Evolutionary conservation across 2,113 vertebrate species (phyloP), one percentile per base, ranked within the genome.

Genomic region (Marmota flaviventris): DNA sequence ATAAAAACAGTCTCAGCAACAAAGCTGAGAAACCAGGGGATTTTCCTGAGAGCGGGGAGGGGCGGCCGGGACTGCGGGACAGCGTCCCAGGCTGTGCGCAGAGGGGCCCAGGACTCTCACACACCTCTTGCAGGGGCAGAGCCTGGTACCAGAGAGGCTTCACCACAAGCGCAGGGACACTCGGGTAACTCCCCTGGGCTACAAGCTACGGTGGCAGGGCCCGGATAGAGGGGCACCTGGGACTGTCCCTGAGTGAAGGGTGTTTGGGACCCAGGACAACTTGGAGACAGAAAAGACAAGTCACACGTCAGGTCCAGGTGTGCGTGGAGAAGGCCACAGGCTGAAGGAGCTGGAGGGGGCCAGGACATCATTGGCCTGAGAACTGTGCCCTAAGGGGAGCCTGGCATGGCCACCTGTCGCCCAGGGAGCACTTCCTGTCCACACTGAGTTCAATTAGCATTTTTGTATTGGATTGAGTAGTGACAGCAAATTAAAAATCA

Each of bases 121-220:
- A 17, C 4, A 29, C 20, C 39, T 39, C 0, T 18, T 13, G 4
- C 6, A 39, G 61, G 56, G n/a, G 34, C 69, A 77, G 29, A 63
- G 69, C 22, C 24, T 13, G 12, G 14, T 14, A 5, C 24, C n/a
- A n/a, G 53, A 63, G 79, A 14, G 48, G 48, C 48, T 51, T 51
- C 48, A 3, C 9, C 2, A 4, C 17, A 45, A 51, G 11, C 0
- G 11, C 17, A 3, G 24, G 27, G 76, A 11, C 27, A 11, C 11
- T 27, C 0, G 9, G 4, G 53, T 20, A 0, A 39, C 10, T 16
- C 8, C 22, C 0, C 0, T 1, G 20, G 42, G 32, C n/a, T 0
- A 4, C 5, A 5, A 8, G 29, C 8, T 2, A 5, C 4, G 0
- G 27, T 1, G 13, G 22, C 17, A 39, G n/a, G 10, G 37, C 29